A percentile compares a stretch with the other conserved stretches of the same genome.
phyloP scores from a whole-genome alignment of 2,797 vertebrate species.

The Nasua narica region DNA sequence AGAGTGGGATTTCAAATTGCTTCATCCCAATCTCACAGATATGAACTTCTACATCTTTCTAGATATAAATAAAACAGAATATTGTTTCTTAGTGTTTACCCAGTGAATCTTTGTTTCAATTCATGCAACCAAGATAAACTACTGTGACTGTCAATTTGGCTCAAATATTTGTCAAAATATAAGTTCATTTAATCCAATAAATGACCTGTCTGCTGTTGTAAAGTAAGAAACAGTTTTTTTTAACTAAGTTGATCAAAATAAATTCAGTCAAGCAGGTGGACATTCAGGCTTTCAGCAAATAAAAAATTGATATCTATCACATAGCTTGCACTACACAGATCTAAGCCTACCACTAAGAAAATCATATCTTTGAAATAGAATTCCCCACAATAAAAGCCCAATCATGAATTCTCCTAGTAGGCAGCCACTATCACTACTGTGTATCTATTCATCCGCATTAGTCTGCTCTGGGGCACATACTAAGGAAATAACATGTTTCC shows the following conservation, averaged over 20 bases:
- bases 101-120: not conserved
- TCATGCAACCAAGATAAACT: not conserved
- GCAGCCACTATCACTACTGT: not conserved
- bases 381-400: not conserved
- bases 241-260: not conserved
- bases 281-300: constrained; percentile 15
- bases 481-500: not conserved
- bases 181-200: not conserved
- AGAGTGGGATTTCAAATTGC: not conserved
- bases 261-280: not conserved
- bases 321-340: not conserved
- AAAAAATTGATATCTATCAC: not conserved
- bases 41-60: not conserved
- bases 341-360: not conserved
- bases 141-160: not conserved
- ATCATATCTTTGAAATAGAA: constrained; percentile 10
- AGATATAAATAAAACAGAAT: not conserved
- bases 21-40: not conserved
- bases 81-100: not conserved
- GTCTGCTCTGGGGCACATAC: not conserved
- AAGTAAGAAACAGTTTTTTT: not conserved
- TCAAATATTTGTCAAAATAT: constrained; percentile 36
- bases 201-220: not conserved
- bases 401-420: not conserved
- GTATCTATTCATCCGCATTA: not conserved